phyloP scores from a whole-genome alignment of 2,888 invertebrate species.

The Brachycybe producta region DNA sequence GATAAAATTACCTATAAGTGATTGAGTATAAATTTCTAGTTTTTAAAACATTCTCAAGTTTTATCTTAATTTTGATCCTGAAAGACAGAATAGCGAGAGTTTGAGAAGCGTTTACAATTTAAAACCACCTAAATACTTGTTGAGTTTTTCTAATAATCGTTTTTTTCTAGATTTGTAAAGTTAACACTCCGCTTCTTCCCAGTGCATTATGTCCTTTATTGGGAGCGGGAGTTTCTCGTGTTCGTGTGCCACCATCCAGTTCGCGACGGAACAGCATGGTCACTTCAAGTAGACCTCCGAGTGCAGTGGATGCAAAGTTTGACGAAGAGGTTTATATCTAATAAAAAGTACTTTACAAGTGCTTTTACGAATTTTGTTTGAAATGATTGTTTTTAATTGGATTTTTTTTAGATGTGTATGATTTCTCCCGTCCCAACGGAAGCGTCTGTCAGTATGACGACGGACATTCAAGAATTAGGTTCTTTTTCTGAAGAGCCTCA shows the following conservation, averaged over 20 bases:
- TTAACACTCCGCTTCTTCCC: slow-evolving; percentile 41
- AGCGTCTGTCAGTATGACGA: no score
- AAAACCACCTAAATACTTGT: not conserved
- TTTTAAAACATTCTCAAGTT: no score
- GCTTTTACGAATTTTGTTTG: slow-evolving; percentile 2
- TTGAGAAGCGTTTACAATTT: no score
- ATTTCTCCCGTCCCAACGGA: no score
- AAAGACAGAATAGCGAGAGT: no score
- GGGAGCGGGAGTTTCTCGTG: slow-evolving; percentile 24
- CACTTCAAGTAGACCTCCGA: slow-evolving; percentile 47
- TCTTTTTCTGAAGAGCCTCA: no score
- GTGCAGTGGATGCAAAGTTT: slow-evolving; percentile 40
- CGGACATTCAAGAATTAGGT: no score
- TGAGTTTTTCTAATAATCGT: slow-evolving; percentile 2
- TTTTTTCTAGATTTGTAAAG: slow-evolving; percentile 47
- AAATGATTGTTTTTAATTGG: no score
- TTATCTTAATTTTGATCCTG: no score
- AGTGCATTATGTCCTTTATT: slow-evolving; percentile 24
- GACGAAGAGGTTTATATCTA: slow-evolving; percentile 40
- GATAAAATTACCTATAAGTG: no score
- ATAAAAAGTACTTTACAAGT: not conserved
- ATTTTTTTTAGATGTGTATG: no score
- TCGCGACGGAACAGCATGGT: slow-evolving; percentile 52
- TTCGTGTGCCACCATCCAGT: slow-evolving; percentile 27
- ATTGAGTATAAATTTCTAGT: no score